Conservation (phyloP, 2,888 invertebrate genomes). For the Sminthurides aquaticus region DNA sequence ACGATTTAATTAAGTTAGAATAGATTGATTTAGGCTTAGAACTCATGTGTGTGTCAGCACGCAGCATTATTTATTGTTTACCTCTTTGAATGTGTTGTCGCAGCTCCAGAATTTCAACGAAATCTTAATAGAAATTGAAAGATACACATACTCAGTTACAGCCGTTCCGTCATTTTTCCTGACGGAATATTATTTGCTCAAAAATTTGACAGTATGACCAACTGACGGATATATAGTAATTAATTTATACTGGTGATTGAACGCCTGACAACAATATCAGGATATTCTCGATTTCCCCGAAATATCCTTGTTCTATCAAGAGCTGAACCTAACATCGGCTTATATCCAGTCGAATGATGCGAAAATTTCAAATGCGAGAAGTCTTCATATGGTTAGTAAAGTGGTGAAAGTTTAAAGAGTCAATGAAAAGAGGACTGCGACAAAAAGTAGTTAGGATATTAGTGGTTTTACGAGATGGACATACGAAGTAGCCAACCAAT, state of each 20-base stretch:
- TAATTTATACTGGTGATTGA: no score
- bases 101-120: background rate
- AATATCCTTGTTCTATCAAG: no score
- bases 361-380: no score
- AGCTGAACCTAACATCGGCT: no score
- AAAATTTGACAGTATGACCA: background rate
- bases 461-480: background rate
- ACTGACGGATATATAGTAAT: background rate
- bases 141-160: background rate
- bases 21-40: background rate
- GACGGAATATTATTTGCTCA: background rate
- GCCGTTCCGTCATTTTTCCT: background rate
- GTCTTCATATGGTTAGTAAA: no score
- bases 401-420: background rate
- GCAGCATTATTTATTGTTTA: background rate
- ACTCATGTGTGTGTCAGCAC: background rate
- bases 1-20: background rate
- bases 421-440: slow-evolving; percentile 3
- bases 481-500: background rate
- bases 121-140: background rate
- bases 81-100: background rate
- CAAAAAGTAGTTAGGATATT: background rate
- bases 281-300: no score
- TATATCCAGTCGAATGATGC: no score
- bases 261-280: no score